Base-by-base conservation (phyloP, 1,140 invertebrate genomes). In the Coelopa frigida region DNA sequence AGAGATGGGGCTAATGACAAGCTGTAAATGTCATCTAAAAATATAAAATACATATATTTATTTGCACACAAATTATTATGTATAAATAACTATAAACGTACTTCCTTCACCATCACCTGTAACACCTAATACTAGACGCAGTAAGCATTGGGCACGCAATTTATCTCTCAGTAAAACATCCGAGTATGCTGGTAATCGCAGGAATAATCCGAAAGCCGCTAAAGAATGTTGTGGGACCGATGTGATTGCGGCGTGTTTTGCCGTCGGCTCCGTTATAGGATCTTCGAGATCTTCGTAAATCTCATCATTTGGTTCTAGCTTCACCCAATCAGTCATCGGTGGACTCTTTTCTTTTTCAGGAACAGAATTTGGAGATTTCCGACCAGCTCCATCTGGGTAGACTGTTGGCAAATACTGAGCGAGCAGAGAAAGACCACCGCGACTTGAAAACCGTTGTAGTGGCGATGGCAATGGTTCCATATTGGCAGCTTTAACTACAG, bases 81-180 rank as follows among this genome's bases (percentile, higher is more conserved):
- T 17, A 1, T 14, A 29, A 1, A 24, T 6, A 11, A 0, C 10
- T 11, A 20, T 42, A 3, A 7, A 72, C 74, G 76, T 59, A 83
- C 84, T 83, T 60, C 88, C 90, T 68, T 94, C 89, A 27, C 89
- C 90, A 63, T 93, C 89, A 58, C 92, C 88, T 1, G 86, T 87
- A 0, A 94, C 89, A 2, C 92, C 91, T 7, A 94, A 74, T 12
- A 91, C 83, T 15, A 95, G 72, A 5, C 90, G 73, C 24, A 95
- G 71, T 33, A 94, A 72, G 71, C 87, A 91, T 56, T 89, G 84
- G 0, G 91, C 90, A 35, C 84, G 81, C 55, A 85, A 81, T 41
- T 85, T 81, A 67, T 92, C 87, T 59, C 83, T 82, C 1, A 94
- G 72, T 22, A 96, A 60, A 4, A 90, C 85, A 62, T 90, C 88